phyloP scores from a whole-genome alignment of 2,113 vertebrate species.

The Nicator chloris region DNA sequence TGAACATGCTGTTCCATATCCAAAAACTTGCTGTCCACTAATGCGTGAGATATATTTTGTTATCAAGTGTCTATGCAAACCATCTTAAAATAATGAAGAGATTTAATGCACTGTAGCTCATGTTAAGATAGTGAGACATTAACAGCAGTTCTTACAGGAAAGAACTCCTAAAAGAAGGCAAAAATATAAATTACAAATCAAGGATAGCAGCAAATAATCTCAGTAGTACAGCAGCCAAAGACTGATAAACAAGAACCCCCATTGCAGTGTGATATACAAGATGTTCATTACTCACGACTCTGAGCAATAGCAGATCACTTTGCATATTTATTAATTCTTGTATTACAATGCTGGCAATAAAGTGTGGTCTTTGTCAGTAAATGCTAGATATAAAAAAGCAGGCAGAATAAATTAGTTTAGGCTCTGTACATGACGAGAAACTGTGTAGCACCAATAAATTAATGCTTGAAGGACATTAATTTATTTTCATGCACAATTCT shows the following conservation, averaged over 20 bases:
- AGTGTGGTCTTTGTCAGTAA: background rate
- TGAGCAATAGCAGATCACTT: slow-evolving; percentile 14
- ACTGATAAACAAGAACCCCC: slow-evolving; percentile 40
- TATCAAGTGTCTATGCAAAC: background rate
- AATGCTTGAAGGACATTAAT: background rate
- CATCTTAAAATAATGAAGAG: background rate
- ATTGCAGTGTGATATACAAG: background rate
- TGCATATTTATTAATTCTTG: slow-evolving; percentile 53
- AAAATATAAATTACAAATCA: slow-evolving; percentile 21
- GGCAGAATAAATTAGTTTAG: slow-evolving; percentile 40
- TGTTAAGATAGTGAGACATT: background rate
- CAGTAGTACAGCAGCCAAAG: background rate
- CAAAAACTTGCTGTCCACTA: background rate
- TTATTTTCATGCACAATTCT: slow-evolving; percentile 22
- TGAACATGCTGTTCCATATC: background rate
- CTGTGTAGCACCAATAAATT: slow-evolving; percentile 8
- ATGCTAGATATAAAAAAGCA: background rate
- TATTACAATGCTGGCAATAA: slow-evolving; percentile 17
- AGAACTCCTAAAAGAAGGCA: background rate
- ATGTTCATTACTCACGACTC: slow-evolving; percentile 26
- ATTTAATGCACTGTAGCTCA: background rate
- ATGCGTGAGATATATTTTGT: background rate
- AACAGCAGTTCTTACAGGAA: background rate
- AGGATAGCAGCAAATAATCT: slow-evolving; percentile 19
- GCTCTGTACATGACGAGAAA: slow-evolving; percentile 4